These are phyloP conservation scores for Notarius quadriscutis DNA, from an alignment of 2,113 vertebrate genomes.

Conservation along the genomic window DNA sequence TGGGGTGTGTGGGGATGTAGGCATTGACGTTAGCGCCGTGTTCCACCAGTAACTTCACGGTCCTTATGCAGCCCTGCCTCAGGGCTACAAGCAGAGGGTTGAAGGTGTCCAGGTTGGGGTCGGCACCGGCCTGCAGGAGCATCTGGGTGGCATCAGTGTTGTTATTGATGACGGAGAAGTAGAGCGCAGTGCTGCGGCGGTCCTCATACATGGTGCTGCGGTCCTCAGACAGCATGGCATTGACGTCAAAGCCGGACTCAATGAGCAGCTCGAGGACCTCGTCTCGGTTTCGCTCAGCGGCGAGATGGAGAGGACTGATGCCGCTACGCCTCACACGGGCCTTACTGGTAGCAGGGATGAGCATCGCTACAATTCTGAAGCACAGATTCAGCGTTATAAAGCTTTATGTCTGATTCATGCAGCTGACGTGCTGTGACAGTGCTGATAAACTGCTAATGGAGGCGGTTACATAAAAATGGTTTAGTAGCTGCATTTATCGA, in stretches of 20 bases:
- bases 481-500: slow-evolving; percentile 7
- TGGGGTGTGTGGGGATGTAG: slow-evolving; percentile 79
- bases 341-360: slow-evolving; percentile 83
- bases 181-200: slow-evolving; percentile 79
- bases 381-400: not conserved
- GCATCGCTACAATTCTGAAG: slow-evolving; percentile 80
- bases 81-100: slow-evolving; percentile 85
- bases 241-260: slow-evolving; percentile 43
- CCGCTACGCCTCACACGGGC: slow-evolving; percentile 76
- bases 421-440: not conserved
- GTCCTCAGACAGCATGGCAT: slow-evolving; percentile 71
- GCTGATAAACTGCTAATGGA: not conserved
- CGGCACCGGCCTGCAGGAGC: slow-evolving; percentile 81
- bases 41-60: slow-evolving; percentile 78
- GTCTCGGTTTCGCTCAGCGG: slow-evolving; percentile 80
- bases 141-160: slow-evolving; percentile 78
- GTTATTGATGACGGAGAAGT: slow-evolving; percentile 83
- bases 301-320: slow-evolving; percentile 87
- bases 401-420: not conserved
- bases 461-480: not conserved
- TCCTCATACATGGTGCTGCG: slow-evolving; percentile 72
- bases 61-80: slow-evolving; percentile 77
- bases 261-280: slow-evolving; percentile 67
- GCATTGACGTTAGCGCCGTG: slow-evolving; percentile 82
- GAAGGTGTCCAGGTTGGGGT: slow-evolving; percentile 84